Base-by-base conservation (phyloP, 2,797 vertebrate species). In the Loriculus beryllinus region DNA sequence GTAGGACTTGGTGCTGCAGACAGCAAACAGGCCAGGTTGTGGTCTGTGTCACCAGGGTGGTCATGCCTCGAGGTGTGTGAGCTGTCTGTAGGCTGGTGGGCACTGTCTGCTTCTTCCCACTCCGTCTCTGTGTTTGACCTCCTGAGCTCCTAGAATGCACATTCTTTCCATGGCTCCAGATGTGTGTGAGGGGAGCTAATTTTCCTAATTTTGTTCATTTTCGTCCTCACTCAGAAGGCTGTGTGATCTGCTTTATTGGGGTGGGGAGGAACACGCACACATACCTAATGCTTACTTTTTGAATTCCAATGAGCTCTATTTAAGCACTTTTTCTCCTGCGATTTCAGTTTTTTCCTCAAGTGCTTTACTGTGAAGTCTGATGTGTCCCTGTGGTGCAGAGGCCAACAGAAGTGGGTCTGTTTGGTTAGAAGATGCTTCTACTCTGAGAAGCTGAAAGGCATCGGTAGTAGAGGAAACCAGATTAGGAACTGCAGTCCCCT, bases 51-150 rank as follows among this genome's bases (percentile, higher is more conserved):
- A 52, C 45, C 42, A 37, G 39, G 26, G 39, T 2, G 2, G 22
- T 39, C 1, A 0, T 59, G 77, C 20, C 43, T 26, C 0, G 0
- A 1, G 33, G 33, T 25, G 23, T 57, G 35, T 12, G 56, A 72
- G 35, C 29, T 82, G 49, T 42, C 67, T 67, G 26, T 17, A 68
- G 40, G 70, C 77, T 83, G 39, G 26, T 54, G 68, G 69, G 59
- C 67, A 70, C 26, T n/a, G 17, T 43, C 37, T 90, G 80, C 69
- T 72, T 40, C 70, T 51, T 13, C 3, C 12, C 16, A 25, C 17
- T 7, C 8, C 1, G 0, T n/a, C 56, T 69, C 75, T 80, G 21
- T 72, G 65, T 52, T 83, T 86, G 64, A 70, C 31, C 40, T 83
- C 26, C 79, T 45, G 40, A 64, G 31, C 62, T 84, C 70, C 49